phyloP scores from a whole-genome alignment of 2,113 vertebrate species.

The Sapajus apella region DNA sequence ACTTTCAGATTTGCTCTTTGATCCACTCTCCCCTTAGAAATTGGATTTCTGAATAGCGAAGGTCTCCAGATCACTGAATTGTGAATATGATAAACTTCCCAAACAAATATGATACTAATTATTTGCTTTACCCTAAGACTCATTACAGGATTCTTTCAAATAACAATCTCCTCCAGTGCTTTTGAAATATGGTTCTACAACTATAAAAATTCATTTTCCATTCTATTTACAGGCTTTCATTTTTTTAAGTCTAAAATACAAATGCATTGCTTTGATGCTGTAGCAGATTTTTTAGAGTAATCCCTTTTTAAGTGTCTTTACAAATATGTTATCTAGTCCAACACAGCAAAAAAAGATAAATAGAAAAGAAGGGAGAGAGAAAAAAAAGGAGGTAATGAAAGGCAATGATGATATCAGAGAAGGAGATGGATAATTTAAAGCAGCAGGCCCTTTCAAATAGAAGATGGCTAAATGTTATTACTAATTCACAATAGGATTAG shows the following conservation, averaged over 20 bases:
- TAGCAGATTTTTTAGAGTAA: constrained; percentile 46
- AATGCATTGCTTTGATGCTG: constrained; percentile 55
- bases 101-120: constrained; percentile 30
- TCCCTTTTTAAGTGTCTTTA: background rate
- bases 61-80: background rate
- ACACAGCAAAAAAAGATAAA: background rate
- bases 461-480: background rate
- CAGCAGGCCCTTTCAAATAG: background rate
- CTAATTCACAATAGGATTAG: background rate
- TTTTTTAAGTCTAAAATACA: constrained; percentile 42
- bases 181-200: constrained; percentile 52
- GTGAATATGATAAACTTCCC: background rate
- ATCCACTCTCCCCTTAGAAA: background rate
- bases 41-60: background rate
- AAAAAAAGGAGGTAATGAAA: background rate
- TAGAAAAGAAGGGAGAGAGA: background rate
- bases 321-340: constrained; percentile 34
- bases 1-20: background rate
- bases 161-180: background rate
- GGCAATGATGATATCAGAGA: background rate
- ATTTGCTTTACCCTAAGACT: constrained; percentile 31
- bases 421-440: background rate
- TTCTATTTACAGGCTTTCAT: constrained; percentile 35
- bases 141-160: constrained; percentile 38
- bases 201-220: constrained; percentile 44